Base-by-base conservation (phyloP, 30 jellyfish, hydroid and myxozoan genomes). In the Aurelia sp. region DNA sequence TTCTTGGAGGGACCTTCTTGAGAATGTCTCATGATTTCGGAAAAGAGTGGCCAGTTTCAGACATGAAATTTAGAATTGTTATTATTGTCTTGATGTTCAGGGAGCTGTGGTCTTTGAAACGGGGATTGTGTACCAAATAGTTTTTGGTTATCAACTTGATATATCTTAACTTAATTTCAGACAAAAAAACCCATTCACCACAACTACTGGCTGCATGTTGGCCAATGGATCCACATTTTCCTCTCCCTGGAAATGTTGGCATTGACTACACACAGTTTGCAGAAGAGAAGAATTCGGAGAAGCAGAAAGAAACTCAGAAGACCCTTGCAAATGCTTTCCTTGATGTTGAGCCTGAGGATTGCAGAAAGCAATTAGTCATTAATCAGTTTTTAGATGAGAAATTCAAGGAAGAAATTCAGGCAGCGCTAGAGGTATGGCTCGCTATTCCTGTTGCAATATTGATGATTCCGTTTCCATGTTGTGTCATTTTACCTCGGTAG, bases 201-300 rank as follows among this genome's bases (percentile, higher is more conserved):
- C 86, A 73, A 47, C 53, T 79, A 12, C 71, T 74, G 6, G 96
- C 89, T 65, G 84, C 96, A 18, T 44, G 71, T 22, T 94, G 97
- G 97, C 96, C 96, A 18, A 75, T 83, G 89, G 99, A 94, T 73
- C 99, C 99, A 11, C 89, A 89, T 16, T 94, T 76, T 76, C 99
- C 99, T 22, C 40, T 94, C 47, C 97, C 99, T 21, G 99, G 99
- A n/a, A 89, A 86, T 82, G 69, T 85, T 4, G 95, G 91, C 13
- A 89, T 94, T 51, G 99, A 94, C 81, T 79, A 75, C 41, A 71
- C 64, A 17, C 92, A 74, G 57, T 67, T 85, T 72, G 86, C 90
- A 44, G 92, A 72, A 40, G 82, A 75, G 11, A 81, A 60, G n/a
- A 53, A 27, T 51, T 70, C 67, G 1, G 47, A 58, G 15, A 82